Percentiles rank a stretch among this genome's conserved stretches.
Evolutionary conservation across 1,140 invertebrate genomes (phyloP).

Genomic region (Bombus breviceps): DNA sequence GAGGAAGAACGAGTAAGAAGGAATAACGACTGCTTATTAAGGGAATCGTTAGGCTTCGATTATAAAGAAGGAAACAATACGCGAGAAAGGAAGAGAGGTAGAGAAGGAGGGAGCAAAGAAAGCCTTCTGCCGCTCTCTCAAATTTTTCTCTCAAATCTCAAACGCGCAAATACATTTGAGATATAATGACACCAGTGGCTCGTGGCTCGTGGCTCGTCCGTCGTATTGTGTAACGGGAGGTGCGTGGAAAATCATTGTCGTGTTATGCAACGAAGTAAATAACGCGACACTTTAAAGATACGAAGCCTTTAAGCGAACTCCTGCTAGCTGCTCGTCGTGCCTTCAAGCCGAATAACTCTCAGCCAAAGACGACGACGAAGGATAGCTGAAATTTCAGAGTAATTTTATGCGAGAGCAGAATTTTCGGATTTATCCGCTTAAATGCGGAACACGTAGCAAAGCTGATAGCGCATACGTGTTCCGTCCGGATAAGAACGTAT

Average conservation of each 20-base stretch:
- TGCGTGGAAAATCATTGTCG: conserved; percentile 40
- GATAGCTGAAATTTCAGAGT: not conserved
- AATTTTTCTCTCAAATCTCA: not conserved
- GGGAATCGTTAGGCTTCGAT: not conserved
- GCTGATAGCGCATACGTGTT: conserved; percentile 20
- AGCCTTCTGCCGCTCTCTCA: not conserved
- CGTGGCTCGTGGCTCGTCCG: not conserved
- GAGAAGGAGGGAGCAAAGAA: not conserved
- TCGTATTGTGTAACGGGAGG: conserved; percentile 1
- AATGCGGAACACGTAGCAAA: conserved; percentile 30
- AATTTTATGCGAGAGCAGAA: conserved; percentile 21
- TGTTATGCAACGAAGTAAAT: conserved; percentile 36
- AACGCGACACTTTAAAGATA: not conserved
- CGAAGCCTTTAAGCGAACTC: not conserved
- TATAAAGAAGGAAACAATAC: not conserved
- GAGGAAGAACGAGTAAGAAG: not conserved
- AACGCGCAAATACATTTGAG: not conserved
- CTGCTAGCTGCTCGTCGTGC: not conserved
- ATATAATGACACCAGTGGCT: not conserved
- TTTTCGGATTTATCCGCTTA: conserved; percentile 23
- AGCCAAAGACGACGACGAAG: not conserved
- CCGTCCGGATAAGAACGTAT: conserved; percentile 29
- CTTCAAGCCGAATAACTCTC: not conserved
- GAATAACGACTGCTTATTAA: not conserved
- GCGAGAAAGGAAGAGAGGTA: not conserved